phyloP scores from a whole-genome alignment of 2,888 invertebrate genomes.

The Meiosimyza platycephala region DNA sequence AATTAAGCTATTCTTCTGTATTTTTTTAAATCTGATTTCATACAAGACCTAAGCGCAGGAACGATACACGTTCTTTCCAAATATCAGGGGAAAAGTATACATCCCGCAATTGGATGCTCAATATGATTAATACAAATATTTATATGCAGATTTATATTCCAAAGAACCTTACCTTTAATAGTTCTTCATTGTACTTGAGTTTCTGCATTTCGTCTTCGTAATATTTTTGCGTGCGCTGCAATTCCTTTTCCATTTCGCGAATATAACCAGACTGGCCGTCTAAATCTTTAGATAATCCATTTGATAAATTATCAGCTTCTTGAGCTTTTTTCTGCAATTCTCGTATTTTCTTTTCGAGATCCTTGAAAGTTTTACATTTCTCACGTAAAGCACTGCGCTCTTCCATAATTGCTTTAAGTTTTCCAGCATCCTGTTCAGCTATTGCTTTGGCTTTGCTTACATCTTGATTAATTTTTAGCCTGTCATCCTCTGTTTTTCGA shows the following conservation, averaged over 20 bases:
- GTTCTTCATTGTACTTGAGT: slow-evolving; percentile 49
- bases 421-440: slow-evolving; percentile 49
- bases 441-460: slow-evolving; percentile 11
- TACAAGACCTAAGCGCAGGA: too few relatives aligned
- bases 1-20: too few relatives aligned
- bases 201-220: slow-evolving; percentile 53
- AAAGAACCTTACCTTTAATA: slow-evolving; percentile 45
- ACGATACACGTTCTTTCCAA: too few relatives aligned
- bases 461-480: slow-evolving; percentile 39
- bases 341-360: slow-evolving; percentile 44
- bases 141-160: neutral
- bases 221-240: slow-evolving; percentile 54
- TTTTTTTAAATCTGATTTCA: too few relatives aligned
- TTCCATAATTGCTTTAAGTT: slow-evolving; percentile 52
- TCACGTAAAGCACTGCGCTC: slow-evolving; percentile 57
- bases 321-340: slow-evolving; percentile 46
- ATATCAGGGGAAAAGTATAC: too few relatives aligned
- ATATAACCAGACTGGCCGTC: slow-evolving; percentile 48
- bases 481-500: slow-evolving; percentile 54
- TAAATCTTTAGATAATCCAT: slow-evolving; percentile 45
- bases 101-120: too few relatives aligned
- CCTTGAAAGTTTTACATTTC: slow-evolving; percentile 47
- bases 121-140: too few relatives aligned
- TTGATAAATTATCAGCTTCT: slow-evolving; percentile 43
- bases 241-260: slow-evolving; percentile 51